Evolutionary conservation across 1,140 invertebrate genomes (phyloP).

Genomic region (Philaenus spumarius): DNA sequence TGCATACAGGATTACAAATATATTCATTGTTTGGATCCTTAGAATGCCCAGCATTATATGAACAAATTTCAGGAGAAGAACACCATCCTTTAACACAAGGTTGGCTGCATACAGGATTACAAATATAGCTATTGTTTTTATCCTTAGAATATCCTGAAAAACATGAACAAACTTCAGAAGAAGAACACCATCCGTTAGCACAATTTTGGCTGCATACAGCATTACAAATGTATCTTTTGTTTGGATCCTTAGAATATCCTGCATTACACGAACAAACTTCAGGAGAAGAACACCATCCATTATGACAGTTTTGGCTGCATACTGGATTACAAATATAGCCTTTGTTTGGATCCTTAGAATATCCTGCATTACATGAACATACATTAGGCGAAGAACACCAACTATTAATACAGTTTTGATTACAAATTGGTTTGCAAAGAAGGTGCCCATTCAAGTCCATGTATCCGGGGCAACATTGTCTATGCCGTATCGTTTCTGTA

Average conservation of each 20-base stretch:
- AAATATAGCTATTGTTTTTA: not conserved
- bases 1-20: slow-evolving; percentile 2
- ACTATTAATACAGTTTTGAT: not conserved
- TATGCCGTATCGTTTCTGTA: too few species aligned
- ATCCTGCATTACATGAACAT: not conserved
- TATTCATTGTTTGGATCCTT: not conserved
- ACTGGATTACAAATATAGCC: not conserved
- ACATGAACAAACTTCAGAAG: not conserved
- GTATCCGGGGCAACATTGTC: too few species aligned
- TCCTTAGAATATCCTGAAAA: not conserved
- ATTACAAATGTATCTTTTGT: not conserved
- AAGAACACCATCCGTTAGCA: not conserved
- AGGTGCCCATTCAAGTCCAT: too few species aligned
- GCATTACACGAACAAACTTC: not conserved
- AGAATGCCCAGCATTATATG: not conserved
- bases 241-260: not conserved
- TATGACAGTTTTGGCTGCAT: not conserved
- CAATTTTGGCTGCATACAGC: not conserved
- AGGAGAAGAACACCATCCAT: not conserved
- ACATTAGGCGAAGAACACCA: not conserved
- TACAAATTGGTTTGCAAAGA: not conserved
- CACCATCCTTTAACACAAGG: not conserved
- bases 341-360: not conserved
- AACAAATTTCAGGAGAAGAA: not conserved
- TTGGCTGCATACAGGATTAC: not conserved